Conservation (phyloP, 2,113 vertebrate species). For the Lepus timidus region DNA sequence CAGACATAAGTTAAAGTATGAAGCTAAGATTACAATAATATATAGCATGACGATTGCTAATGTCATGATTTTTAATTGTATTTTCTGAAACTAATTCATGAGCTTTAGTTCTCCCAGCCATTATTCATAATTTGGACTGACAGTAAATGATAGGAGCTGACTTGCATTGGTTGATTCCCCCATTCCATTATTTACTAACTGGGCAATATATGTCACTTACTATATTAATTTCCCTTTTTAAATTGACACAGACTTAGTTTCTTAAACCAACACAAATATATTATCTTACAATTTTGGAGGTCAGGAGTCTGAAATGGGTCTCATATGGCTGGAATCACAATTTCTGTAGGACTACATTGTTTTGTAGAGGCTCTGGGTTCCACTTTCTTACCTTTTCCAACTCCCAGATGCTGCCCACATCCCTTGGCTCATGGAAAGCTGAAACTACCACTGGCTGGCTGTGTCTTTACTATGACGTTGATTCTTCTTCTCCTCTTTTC, state of each 20-base stretch:
- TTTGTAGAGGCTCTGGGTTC: neutral
- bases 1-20: neutral
- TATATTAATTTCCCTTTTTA: neutral
- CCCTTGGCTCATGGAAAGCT: neutral
- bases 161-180: neutral
- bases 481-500: neutral
- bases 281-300: neutral
- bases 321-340: neutral
- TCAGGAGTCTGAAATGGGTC: neutral
- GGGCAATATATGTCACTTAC: neutral
- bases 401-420: neutral
- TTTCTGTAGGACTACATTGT: neutral
- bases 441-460: neutral
- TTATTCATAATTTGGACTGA: neutral
- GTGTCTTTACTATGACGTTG: neutral
- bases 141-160: neutral
- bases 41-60: neutral
- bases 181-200: constrained; percentile 8
- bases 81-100: neutral
- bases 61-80: neutral
- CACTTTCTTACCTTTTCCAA: neutral
- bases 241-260: neutral
- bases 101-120: neutral
- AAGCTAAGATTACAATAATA: neutral
- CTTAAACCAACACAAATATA: neutral